These are phyloP conservation scores for Neoascia interrupta DNA, from an alignment of 2,888 invertebrate genomes.

Conservation along the genomic window DNA sequence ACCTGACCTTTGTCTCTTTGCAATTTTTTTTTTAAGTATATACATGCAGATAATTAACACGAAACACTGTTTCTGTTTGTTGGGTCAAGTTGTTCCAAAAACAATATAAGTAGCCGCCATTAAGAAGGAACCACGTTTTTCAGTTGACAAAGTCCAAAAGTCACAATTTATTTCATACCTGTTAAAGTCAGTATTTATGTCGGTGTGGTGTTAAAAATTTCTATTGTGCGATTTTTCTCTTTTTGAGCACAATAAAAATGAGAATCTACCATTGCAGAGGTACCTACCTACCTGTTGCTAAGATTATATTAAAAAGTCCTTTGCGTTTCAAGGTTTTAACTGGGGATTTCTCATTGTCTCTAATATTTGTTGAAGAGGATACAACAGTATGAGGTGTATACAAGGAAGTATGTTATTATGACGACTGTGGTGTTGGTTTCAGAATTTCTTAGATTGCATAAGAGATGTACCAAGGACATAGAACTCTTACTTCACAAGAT, in stretches of 20 bases:
- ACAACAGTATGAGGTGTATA: too few relatives aligned
- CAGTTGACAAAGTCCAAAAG: slow-evolving; percentile 37
- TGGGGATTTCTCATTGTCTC: slow-evolving; percentile 5
- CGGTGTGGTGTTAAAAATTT: too few relatives aligned
- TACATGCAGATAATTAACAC: slow-evolving; percentile 5
- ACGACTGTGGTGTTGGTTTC: too few relatives aligned
- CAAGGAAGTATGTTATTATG: too few relatives aligned
- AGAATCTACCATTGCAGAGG: neutral
- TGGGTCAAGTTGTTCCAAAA: slow-evolving; percentile 31
- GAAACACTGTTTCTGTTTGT: slow-evolving; percentile 27
- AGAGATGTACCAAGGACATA: slow-evolving; percentile 29
- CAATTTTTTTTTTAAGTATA: neutral
- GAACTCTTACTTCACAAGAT: too few relatives aligned
- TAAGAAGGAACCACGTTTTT: slow-evolving; percentile 4
- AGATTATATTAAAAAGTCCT: slow-evolving; percentile 5
- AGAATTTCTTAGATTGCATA: too few relatives aligned
- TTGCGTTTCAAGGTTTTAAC: slow-evolving; percentile 15
- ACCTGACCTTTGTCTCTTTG: slow-evolving; percentile 40
- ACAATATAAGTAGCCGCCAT: neutral
- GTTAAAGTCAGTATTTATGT: slow-evolving; percentile 18
- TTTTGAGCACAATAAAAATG: slow-evolving; percentile 4
- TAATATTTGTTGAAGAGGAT: too few relatives aligned
- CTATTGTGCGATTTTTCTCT: neutral
- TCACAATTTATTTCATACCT: slow-evolving; percentile 18
- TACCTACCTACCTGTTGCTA: slow-evolving; percentile 33